These are phyloP conservation scores for Thereva unica DNA, from an alignment of 2,888 invertebrate species.

Conservation along the genomic window DNA sequence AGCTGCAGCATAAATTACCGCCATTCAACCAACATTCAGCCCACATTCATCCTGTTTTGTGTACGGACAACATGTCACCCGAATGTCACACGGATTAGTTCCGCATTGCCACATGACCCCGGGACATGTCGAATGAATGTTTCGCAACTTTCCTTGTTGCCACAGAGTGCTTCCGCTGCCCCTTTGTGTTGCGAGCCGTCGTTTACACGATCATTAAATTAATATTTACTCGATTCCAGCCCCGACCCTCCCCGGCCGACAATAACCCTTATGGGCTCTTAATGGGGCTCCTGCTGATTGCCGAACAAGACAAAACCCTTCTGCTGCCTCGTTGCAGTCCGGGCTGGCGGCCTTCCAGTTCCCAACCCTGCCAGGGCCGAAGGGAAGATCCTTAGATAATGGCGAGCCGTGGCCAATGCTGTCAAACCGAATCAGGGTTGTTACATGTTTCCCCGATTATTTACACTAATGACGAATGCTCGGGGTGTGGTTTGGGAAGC, in stretches of 20 bases:
- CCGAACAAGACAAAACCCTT: no score
- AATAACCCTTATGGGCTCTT: no score
- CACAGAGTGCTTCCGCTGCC: no score
- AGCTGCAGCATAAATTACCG: not conserved
- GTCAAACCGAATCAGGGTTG: constrained; percentile 28
- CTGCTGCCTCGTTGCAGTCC: no score
- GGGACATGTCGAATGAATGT: no score
- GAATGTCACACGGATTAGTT: constrained; percentile 25
- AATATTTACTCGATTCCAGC: not conserved
- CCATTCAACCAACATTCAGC: not conserved
- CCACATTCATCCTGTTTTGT: not conserved
- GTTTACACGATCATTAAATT: constrained; percentile 4
- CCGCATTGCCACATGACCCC: constrained; percentile 12
- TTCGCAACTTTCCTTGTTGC: no score
- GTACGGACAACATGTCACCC: constrained; percentile 29
- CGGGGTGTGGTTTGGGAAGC: no score
- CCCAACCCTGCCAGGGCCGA: no score
- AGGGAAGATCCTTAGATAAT: not conserved
- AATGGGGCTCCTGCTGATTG: no score
- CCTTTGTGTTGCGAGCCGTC: not conserved
- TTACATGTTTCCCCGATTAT: not conserved
- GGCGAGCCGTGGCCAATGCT: constrained; percentile 31
- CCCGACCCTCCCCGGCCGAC: no score
- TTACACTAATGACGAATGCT: no score
- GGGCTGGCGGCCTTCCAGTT: no score